Evolutionary conservation across 37 sponge, comb jelly and placozoan species (phyloP).

Genomic region (Beroe ovata): DNA sequence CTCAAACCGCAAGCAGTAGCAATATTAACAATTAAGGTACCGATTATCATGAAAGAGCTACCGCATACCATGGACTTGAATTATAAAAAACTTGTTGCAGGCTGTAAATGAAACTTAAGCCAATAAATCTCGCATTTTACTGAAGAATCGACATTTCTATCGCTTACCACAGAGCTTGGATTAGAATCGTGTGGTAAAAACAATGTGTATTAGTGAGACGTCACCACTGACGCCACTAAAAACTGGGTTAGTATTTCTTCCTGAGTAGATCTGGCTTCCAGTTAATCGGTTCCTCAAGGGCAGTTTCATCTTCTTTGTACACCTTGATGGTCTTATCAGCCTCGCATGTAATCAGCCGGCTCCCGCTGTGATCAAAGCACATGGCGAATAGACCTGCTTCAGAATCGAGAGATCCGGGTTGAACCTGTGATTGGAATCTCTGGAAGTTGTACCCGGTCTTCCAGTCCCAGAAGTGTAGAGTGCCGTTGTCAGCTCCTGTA

Average conservation of each 20-base stretch:
- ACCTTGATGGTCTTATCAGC: conserved; percentile 98
- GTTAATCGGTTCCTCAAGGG: conserved; percentile 72
- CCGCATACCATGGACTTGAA: no score
- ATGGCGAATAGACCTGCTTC: conserved; percentile 92
- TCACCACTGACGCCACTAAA: no score
- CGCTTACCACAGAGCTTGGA: no score
- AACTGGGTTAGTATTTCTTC: conserved; percentile 35
- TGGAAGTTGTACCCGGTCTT: conserved; percentile 96
- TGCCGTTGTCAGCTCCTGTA: conserved; percentile 89
- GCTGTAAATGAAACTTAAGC: no score
- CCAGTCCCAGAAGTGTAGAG: conserved; percentile 98
- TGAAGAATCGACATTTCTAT: no score
- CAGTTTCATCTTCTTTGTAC: conserved; percentile 96
- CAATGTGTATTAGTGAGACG: no score
- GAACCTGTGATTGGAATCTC: conserved; percentile 81
- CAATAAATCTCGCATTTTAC: no score
- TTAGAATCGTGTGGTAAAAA: no score
- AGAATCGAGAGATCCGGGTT: conserved; percentile 98
- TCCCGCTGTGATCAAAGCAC: conserved; percentile 86
- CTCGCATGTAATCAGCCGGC: conserved; percentile 88
- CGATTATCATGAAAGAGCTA: no score
- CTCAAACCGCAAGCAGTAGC: no score
- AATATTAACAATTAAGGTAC: no score
- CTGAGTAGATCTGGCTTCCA: conserved; percentile 50
- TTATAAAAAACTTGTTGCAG: no score